Base-by-base conservation (phyloP, 2,113 vertebrate genomes). In the Muntiacus muntjak region DNA sequence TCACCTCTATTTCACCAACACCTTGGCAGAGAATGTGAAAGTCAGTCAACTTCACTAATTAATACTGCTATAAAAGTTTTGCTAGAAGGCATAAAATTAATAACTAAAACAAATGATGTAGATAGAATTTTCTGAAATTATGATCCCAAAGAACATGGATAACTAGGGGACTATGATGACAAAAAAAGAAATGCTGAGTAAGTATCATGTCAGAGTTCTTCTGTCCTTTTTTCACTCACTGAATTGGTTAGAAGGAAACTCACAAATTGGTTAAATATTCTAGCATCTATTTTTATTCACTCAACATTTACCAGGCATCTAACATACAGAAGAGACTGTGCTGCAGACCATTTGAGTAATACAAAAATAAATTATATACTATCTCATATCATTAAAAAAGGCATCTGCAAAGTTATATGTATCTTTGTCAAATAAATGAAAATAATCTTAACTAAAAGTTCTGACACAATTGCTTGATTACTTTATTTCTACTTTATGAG, bases 171-270 rank as follows among this genome's bases (percentile, higher is more conserved):
- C 50, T 28, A 54, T 2, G 50, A 54, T 60, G 55, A 91, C 43
- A 52, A 54, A 90, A 90, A 87, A 8, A 74, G 7, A 60, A 83
- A 30, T 47, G 30, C 17, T 33, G 28, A 88, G 28, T 52, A 96
- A 89, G 23, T 47, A 83, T 87, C 47, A 36, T 16, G 87, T 93
- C 47, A 45, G 28, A 64, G 14, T 47, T 82, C 36, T 81, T 95
- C 95, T 93, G 26, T 76, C 2, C n/a, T 81, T 21, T 94, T 87
- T 91, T 91, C 25, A 87, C 33, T 95, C 71, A 94, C 0, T 92
- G 28, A 95, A 74, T 36, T 91, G n/a, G 13, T 71, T 85, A 89
- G 30, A 95, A 87, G 33, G 76, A 96, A 94, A 97, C 16, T 58
- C 30, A 95, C 89, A 94, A 57, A 76, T 15, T 83, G 67, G 19